A percentile compares a stretch with the other conserved stretches of the same genome.
phyloP scores from a whole-genome alignment of 1,140 invertebrate genomes.

The Megalonaias nervosa region DNA sequence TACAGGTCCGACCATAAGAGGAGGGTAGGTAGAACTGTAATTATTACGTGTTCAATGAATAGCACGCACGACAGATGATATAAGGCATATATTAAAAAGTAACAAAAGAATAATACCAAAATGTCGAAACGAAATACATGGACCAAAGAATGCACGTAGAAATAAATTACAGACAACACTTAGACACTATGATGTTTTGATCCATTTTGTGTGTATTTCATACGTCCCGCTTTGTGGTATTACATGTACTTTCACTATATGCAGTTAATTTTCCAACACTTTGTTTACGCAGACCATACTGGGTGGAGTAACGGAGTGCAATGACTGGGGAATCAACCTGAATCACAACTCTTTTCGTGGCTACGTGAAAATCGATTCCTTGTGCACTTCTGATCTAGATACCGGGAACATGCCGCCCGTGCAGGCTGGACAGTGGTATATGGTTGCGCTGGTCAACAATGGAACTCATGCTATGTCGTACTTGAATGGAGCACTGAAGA shows the following conservation, averaged over 20 bases:
- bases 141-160: no score
- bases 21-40: slow-evolving; percentile 44
- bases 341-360: slow-evolving; percentile 49
- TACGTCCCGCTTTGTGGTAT: no score
- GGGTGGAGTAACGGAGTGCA: slow-evolving; percentile 46
- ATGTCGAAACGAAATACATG: no score
- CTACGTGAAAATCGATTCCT: slow-evolving; percentile 35
- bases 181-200: no score
- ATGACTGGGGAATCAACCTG: slow-evolving; percentile 52
- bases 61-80: no score
- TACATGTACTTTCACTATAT: no score
- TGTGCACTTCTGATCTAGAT: slow-evolving; percentile 28
- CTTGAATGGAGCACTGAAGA: slow-evolving; percentile 32
- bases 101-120: neutral
- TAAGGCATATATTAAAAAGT: neutral
- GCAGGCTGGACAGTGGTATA: slow-evolving; percentile 47
- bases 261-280: no score
- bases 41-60: no score
- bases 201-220: no score
- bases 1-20: slow-evolving; percentile 38
- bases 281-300: slow-evolving; percentile 40
- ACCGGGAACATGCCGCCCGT: slow-evolving; percentile 9
- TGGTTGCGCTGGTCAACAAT: slow-evolving; percentile 50
- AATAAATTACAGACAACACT: no score
- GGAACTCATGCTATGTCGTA: slow-evolving; percentile 45